Conservation (phyloP, 1,140 invertebrate species). For the Bemisia tabaci region DNA sequence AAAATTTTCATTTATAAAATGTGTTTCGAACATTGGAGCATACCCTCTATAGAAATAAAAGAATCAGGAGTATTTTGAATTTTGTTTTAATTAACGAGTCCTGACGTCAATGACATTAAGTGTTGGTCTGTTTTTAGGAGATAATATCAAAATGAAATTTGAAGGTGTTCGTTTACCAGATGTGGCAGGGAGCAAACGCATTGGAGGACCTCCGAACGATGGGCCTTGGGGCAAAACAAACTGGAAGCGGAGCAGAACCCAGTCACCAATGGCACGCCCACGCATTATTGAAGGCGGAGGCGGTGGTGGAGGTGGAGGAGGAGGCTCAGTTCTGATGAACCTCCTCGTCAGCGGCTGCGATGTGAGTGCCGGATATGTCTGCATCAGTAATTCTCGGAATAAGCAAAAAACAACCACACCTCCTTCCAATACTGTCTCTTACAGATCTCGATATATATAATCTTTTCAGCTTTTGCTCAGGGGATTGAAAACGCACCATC, state of each 20-base stretch:
- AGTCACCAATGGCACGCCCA: neutral
- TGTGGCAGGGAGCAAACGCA: neutral
- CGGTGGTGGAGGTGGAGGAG: constrained; percentile 5
- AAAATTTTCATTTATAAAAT: too few species aligned
- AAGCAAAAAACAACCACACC: neutral
- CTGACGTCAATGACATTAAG: too few species aligned
- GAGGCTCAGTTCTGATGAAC: constrained; percentile 60
- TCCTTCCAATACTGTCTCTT: neutral
- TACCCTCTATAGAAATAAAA: too few species aligned
- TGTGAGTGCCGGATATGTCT: constrained; percentile 76
- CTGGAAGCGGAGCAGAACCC: constrained; percentile 2
- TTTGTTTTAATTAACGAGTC: too few species aligned
- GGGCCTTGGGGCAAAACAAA: constrained; percentile 4
- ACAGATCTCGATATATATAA: neutral
- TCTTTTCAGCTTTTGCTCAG: too few species aligned
- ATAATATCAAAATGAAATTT: neutral
- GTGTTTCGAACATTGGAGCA: too few species aligned
- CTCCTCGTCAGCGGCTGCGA: constrained; percentile 81
- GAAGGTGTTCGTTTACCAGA: neutral
- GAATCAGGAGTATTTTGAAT: too few species aligned
- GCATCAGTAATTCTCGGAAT: constrained; percentile 32
- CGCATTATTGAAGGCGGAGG: constrained; percentile 5
- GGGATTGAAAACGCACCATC: too few species aligned
- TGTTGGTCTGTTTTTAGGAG: neutral
- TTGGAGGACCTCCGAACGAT: constrained; percentile 5